Conservation (phyloP, 2,888 invertebrate species). For the Perithous albicinctus region DNA sequence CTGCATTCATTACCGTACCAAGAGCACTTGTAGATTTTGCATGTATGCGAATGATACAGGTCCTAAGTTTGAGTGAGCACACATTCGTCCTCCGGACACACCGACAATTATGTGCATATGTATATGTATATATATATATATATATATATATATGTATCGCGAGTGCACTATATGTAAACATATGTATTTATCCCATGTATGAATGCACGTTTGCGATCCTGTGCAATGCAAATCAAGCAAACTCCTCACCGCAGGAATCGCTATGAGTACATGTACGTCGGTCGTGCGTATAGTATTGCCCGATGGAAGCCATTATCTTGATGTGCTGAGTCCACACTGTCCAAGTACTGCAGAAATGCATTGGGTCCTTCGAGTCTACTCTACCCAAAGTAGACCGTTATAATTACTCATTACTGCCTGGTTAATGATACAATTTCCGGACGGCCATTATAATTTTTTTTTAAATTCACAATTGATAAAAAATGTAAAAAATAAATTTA, state of each 20-base stretch:
- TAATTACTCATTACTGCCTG: too few relatives aligned
- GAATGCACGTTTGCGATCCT: slow-evolving; percentile 64
- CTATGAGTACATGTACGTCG: slow-evolving; percentile 61
- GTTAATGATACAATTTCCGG: too few relatives aligned
- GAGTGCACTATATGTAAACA: slow-evolving; percentile 1
- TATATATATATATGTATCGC: neutral
- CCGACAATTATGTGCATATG: neutral
- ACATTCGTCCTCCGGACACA: slow-evolving; percentile 6
- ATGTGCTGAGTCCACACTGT: slow-evolving; percentile 65
- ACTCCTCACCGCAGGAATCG: slow-evolving; percentile 76
- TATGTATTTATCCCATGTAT: slow-evolving; percentile 57
- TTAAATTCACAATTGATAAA: too few relatives aligned
- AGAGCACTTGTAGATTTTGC: slow-evolving; percentile 58
- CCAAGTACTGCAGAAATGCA: slow-evolving; percentile 4
- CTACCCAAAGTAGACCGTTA: too few relatives aligned
- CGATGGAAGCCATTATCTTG: slow-evolving; percentile 79
- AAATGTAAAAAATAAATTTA: too few relatives aligned
- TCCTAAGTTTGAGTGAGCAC: slow-evolving; percentile 15
- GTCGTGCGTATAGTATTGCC: slow-evolving; percentile 68
- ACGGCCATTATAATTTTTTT: too few relatives aligned
- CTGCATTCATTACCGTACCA: slow-evolving; percentile 31
- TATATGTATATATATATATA: neutral
- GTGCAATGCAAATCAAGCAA: slow-evolving; percentile 80
- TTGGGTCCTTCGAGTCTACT: neutral
- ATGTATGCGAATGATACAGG: slow-evolving; percentile 52